These are phyloP conservation scores for Melitaea cinxia DNA, from an alignment of 1,140 invertebrate species.

Conservation along the genomic window DNA sequence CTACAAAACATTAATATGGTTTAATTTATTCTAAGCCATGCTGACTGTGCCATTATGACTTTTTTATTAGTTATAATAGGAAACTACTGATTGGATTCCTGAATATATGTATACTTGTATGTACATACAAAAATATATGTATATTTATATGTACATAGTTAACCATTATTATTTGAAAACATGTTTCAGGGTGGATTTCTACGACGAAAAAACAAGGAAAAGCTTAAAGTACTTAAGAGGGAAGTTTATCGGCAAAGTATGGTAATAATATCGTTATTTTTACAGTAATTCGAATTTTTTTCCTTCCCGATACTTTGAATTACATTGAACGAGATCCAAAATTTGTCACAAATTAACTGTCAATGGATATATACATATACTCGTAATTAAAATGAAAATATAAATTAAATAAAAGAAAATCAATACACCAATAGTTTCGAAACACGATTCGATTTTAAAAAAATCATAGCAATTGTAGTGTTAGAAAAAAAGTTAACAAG, in stretches of 20 bases:
- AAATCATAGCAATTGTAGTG: not conserved
- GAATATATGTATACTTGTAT: too few relatives aligned
- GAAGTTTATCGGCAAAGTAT: conserved; percentile 22
- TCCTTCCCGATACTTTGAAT: not conserved
- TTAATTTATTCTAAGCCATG: too few relatives aligned
- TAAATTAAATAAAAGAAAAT: too few relatives aligned
- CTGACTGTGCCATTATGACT: too few relatives aligned
- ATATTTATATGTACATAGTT: not conserved
- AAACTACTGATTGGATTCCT: too few relatives aligned
- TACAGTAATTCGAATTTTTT: too few relatives aligned
- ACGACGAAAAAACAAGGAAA: conserved; percentile 23
- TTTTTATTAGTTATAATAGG: too few relatives aligned
- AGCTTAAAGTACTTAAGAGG: conserved; percentile 12
- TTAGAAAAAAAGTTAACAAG: not conserved
- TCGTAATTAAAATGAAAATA: too few relatives aligned
- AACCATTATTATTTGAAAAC: not conserved
- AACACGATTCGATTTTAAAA: not conserved
- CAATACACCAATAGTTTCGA: too few relatives aligned
- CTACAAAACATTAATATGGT: too few relatives aligned
- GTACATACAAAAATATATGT: not conserved
- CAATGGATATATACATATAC: too few relatives aligned
- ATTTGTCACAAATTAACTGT: too few relatives aligned
- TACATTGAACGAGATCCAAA: not conserved
- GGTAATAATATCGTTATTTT: conserved; percentile 8
- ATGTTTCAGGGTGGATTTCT: conserved; percentile 29